These are phyloP conservation scores for Monoplex corrugatus DNA, from an alignment of 2,888 invertebrate genomes.

Conservation along the genomic window DNA sequence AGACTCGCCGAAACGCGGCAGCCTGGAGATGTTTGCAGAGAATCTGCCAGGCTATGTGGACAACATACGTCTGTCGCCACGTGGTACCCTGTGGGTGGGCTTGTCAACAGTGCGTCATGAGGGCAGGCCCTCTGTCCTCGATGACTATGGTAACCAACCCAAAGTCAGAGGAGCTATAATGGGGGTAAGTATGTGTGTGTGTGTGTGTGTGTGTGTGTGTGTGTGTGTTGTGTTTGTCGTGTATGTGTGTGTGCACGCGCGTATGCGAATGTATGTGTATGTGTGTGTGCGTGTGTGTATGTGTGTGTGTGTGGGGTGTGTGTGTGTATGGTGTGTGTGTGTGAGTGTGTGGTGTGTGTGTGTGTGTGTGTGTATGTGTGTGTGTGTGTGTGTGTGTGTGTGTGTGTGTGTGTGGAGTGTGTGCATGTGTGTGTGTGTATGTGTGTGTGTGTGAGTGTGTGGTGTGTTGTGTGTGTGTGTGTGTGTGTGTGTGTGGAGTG, in stretches of 20 bases:
- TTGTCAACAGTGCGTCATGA: slow-evolving; percentile 64
- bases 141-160: slow-evolving; percentile 54
- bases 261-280: not conserved
- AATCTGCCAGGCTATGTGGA: slow-evolving; percentile 87
- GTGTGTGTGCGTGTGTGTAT: not conserved
- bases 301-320: not conserved
- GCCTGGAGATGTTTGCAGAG: slow-evolving; percentile 86
- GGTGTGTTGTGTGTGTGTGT: not conserved
- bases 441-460: not conserved
- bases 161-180: slow-evolving; percentile 41
- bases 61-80: slow-evolving; percentile 83
- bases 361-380: too few species aligned
- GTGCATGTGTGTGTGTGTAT: not conserved
- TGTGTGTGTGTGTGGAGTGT: too few species aligned
- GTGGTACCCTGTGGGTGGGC: slow-evolving; percentile 81
- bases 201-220: not conserved
- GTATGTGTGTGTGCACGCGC: not conserved
- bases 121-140: slow-evolving; percentile 65
- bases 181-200: slow-evolving; percentile 27
- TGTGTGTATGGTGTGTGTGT: too few species aligned
- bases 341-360: too few species aligned
- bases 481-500: not conserved
- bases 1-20: not conserved
- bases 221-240: not conserved
- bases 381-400: too few species aligned